phyloP scores from a whole-genome alignment of 2,113 vertebrate genomes.

The Anthoscopus minutus region DNA sequence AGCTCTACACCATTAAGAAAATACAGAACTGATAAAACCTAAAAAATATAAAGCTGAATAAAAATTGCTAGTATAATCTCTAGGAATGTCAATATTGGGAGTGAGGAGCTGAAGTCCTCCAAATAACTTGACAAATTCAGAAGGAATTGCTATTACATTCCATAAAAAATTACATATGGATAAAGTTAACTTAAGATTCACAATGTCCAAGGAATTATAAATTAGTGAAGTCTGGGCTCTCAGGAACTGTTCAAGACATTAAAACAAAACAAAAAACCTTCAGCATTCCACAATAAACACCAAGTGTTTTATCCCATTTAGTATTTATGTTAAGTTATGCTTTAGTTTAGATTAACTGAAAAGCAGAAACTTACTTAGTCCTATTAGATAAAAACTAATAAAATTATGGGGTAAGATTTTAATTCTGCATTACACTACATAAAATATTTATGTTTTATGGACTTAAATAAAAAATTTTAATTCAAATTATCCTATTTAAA shows the following conservation, averaged over 20 bases:
- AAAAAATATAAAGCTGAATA: neutral
- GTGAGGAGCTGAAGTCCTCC: neutral
- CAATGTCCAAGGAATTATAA: neutral
- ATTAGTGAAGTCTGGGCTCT: neutral
- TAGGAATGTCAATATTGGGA: neutral
- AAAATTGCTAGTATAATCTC: neutral
- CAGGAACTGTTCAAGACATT: neutral
- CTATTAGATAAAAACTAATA: neutral
- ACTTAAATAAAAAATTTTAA: neutral
- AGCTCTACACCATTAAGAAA: neutral
- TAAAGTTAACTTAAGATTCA: neutral
- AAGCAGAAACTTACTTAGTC: neutral
- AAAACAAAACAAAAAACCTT: neutral
- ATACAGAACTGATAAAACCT: neutral
- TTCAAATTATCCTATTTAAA: neutral
- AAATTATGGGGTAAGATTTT: neutral
- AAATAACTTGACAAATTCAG: neutral
- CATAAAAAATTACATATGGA: neutral
- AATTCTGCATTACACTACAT: neutral
- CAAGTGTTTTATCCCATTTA: neutral
- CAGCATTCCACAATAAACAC: neutral
- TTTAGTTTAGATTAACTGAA: neutral
- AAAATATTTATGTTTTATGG: neutral
- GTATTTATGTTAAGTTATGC: neutral
- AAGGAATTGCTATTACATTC: neutral